phyloP scores from a whole-genome alignment of 2,888 invertebrate genomes.

The Melanchra persicariae region DNA sequence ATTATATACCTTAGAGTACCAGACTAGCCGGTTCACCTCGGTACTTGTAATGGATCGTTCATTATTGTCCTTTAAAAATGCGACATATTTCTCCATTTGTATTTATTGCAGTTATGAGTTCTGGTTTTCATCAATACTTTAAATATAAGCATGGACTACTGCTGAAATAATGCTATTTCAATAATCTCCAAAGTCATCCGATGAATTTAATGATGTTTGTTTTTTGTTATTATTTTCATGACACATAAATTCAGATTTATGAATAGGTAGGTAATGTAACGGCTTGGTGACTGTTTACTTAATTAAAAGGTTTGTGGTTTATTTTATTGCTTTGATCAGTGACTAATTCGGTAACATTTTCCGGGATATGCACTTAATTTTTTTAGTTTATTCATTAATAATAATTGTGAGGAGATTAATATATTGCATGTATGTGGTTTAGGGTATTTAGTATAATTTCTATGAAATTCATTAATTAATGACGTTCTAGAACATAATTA shows the following conservation, averaged over 20 bases:
- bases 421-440: neutral
- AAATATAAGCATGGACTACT: no score
- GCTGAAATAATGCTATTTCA: neutral
- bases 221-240: constrained; percentile 3
- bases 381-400: constrained; percentile 1
- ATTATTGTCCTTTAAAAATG: constrained; percentile 78
- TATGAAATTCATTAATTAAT: neutral
- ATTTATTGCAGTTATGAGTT: constrained; percentile 17
- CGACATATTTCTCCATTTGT: constrained; percentile 58
- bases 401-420: neutral
- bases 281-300: neutral
- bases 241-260: neutral
- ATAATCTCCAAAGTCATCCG: neutral
- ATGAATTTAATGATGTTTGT: neutral
- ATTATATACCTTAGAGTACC: constrained; percentile 53
- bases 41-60: constrained; percentile 76
- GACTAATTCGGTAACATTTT: constrained; percentile 2
- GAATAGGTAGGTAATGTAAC: constrained; percentile 10
- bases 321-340: neutral
- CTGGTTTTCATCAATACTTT: neutral
- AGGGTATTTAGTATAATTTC: neutral
- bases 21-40: constrained; percentile 80
- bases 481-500: neutral
- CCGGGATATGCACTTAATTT: neutral
- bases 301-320: constrained; percentile 27